Evolutionary conservation across 2,797 vertebrate species (phyloP).

Genomic region (Neosilurus hyrtlii): DNA sequence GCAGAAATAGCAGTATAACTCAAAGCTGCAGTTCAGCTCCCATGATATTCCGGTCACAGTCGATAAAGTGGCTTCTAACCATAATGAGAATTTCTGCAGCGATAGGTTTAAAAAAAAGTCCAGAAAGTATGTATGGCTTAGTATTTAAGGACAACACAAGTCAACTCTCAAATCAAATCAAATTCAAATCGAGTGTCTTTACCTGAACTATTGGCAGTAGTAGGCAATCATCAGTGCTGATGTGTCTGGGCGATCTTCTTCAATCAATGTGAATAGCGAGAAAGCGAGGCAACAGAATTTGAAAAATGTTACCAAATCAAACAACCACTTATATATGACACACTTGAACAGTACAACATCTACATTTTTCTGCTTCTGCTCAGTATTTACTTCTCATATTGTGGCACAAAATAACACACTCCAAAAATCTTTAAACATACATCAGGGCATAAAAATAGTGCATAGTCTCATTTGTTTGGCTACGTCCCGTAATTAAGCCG

Average conservation of each 20-base stretch:
- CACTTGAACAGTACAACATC: background rate
- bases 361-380: too few species aligned
- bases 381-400: background rate
- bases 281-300: background rate
- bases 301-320: too few species aligned
- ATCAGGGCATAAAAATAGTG: background rate
- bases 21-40: conserved; percentile 15
- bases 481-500: background rate
- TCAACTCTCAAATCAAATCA: too few species aligned
- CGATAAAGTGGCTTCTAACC: conserved; percentile 18
- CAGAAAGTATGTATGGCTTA: background rate
- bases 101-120: background rate
- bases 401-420: background rate
- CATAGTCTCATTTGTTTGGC: conserved; percentile 1
- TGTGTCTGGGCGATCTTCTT: background rate
- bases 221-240: background rate
- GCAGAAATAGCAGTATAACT: conserved; percentile 37
- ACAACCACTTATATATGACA: too few species aligned
- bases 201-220: background rate
- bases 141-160: background rate
- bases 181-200: background rate
- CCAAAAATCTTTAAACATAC: background rate
- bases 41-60: conserved; percentile 33
- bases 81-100: background rate
- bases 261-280: too few species aligned